phyloP scores from a whole-genome alignment of 2,888 invertebrate genomes.

The Sarcophaga rosellei region DNA sequence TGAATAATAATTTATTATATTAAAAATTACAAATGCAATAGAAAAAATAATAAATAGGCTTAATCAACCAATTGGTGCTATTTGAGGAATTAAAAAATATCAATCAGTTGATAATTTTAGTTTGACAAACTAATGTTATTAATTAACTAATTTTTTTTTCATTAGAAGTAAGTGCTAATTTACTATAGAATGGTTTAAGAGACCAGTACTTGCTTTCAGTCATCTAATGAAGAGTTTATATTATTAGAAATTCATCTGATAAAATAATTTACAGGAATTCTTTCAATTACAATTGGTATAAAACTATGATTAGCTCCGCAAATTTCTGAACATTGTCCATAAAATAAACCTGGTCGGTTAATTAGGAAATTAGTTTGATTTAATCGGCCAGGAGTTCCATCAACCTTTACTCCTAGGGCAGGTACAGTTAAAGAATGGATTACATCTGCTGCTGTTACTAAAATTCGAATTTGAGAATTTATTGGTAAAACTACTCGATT shows the following conservation, averaged over 20 bases:
- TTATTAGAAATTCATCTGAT: conserved; percentile 83
- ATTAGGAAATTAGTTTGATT: conserved; percentile 85
- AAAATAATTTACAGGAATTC: conserved; percentile 83
- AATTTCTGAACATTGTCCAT: conserved; percentile 91
- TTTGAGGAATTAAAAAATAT: conserved; percentile 87
- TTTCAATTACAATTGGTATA: conserved; percentile 88
- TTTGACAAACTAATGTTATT: conserved; percentile 86
- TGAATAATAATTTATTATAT: conserved; percentile 83
- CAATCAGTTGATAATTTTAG: conserved; percentile 84
- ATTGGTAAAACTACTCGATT: conserved; percentile 84
- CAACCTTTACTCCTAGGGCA: conserved; percentile 85
- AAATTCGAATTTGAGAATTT: conserved; percentile 85
- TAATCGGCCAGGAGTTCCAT: conserved; percentile 85
- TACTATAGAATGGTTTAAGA: conserved; percentile 87
- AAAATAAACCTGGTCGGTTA: conserved; percentile 86
- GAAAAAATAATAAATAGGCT: conserved; percentile 80
- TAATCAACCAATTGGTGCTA: conserved; percentile 84
- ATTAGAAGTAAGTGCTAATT: conserved; percentile 85
- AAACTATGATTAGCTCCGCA: conserved; percentile 91
- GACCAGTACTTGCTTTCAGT: conserved; percentile 87
- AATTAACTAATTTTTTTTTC: conserved; percentile 82
- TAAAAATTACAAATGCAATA: conserved; percentile 82
- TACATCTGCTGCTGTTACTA: conserved; percentile 85
- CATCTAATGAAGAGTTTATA: conserved; percentile 84
- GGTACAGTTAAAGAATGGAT: conserved; percentile 87